Evolutionary conservation across 2,888 invertebrate species (phyloP).

Genomic region (Hermaeophaga mercurialis): DNA sequence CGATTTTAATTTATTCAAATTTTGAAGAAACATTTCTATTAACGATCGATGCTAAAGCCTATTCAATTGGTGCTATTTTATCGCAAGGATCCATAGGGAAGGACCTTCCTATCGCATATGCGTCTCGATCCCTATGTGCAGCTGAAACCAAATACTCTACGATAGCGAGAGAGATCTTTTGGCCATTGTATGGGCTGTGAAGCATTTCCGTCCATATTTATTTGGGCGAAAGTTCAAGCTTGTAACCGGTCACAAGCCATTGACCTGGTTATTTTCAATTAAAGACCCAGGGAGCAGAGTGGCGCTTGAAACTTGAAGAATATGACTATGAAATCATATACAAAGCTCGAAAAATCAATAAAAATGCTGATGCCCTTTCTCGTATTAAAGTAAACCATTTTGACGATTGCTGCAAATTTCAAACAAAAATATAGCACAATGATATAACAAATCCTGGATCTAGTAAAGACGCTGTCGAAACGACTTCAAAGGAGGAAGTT

Average conservation of each 20-base stretch:
- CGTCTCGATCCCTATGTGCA: conserved; percentile 46
- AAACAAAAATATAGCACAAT: too few relatives aligned
- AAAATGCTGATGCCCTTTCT: too few relatives aligned
- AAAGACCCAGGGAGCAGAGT: conserved; percentile 46
- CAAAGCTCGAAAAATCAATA: too few relatives aligned
- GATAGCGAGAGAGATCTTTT: conserved; percentile 51
- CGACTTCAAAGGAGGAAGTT: too few relatives aligned
- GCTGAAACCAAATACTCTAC: conserved; percentile 50
- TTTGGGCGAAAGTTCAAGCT: conserved; percentile 51
- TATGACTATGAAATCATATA: conserved; percentile 40
- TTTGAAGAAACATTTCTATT: conserved; percentile 43
- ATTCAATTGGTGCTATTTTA: conserved; percentile 32
- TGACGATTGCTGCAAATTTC: too few relatives aligned
- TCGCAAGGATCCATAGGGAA: conserved; percentile 42
- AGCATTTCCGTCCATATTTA: conserved; percentile 39
- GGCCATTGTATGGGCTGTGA: conserved; percentile 47
- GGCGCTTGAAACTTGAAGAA: conserved; percentile 46
- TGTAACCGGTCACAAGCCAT: conserved; percentile 49
- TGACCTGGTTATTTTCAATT: conserved; percentile 47
- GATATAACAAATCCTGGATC: too few relatives aligned
- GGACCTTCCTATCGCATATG: conserved; percentile 51
- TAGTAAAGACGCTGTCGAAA: too few relatives aligned
- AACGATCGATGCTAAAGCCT: conserved; percentile 50
- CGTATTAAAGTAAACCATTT: too few relatives aligned
- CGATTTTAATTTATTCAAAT: conserved; percentile 43